Base-by-base conservation (phyloP, 1,140 invertebrate species). In the Pissodes strobi region DNA sequence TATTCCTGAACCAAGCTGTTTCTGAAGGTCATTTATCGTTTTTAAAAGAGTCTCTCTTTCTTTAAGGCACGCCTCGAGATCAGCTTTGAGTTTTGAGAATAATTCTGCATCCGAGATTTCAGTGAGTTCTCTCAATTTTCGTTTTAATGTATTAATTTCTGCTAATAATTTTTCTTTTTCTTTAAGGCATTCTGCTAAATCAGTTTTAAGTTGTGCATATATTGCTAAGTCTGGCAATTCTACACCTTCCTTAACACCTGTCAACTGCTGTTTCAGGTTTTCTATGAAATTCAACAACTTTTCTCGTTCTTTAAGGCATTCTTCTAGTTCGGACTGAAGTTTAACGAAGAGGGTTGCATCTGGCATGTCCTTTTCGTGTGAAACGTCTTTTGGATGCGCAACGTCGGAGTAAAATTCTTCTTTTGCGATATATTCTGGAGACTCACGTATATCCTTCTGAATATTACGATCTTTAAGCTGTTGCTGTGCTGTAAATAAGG, bases 111-210 rank as follows among this genome's bases (percentile, higher is more conserved):
- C 58, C 10, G 38, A 19, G 17, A 67, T 61, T 37, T 43, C 46
- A 25, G 5, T 21, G 2, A 43, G 10, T 63, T 73, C 56, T 12
- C n/a, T n/a, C n/a, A n/a, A n/a, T n/a, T n/a, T n/a, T n/a, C 73
- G 51, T 13, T 58, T 39, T 18, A 73, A 66, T 60, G 66, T 43
- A 61, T 72, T 67, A 1, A 70, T 68, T 18, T 62, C 52, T 3
- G 23, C 39, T 39, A 73, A 66, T 38, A 75, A 13, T 9, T 30
- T 43, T 45, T 69, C 60, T 41, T 74, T 74, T 18, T 69, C 57
- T 39, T 70, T 67, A 6, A 62, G 17, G 22, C 59, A 62, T 46
- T 48, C 17, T 4, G 22, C 27, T 19, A 59, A 25, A 21, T 59
- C 56, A 17, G 27, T 37, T 59, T 59, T 27, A 30, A 59, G 41